A percentile compares a stretch with the other conserved stretches of the same genome.
phyloP scores from a whole-genome alignment of 2,888 invertebrate species.

The Meganola albula region DNA sequence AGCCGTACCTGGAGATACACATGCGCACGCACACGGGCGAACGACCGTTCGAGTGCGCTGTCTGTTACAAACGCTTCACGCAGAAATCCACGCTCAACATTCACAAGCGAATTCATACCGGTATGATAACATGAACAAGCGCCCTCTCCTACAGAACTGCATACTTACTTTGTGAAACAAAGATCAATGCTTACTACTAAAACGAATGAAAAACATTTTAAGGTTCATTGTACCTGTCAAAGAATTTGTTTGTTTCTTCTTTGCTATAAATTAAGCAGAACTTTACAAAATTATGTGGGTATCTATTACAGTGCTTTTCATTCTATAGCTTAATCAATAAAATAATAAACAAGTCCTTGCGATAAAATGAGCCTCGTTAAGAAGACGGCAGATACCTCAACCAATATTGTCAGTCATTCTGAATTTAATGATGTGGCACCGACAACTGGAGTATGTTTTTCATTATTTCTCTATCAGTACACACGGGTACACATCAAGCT shows the following conservation, averaged over 20 bases:
- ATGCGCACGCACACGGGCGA: slow-evolving; percentile 79
- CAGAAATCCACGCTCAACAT: slow-evolving; percentile 79
- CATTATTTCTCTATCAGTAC: slow-evolving; percentile 46
- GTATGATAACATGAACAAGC: slow-evolving; percentile 47
- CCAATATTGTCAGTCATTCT: slow-evolving; percentile 36
- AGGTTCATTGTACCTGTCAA: no score
- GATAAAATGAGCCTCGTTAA: no score
- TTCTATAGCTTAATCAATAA: no score
- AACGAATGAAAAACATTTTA: slow-evolving; percentile 30
- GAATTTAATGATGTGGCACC: slow-evolving; percentile 71
- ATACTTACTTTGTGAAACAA: slow-evolving; percentile 9
- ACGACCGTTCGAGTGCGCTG: slow-evolving; percentile 77
- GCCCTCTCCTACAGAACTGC: slow-evolving; percentile 4
- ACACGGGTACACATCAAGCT: no score
- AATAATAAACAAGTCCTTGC: no score
- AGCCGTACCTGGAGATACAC: slow-evolving; percentile 81
- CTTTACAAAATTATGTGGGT: no score
- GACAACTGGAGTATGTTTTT: slow-evolving; percentile 51
- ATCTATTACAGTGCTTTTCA: no score
- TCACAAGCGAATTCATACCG: slow-evolving; percentile 78
- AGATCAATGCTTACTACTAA: slow-evolving; percentile 13
- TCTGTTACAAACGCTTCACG: slow-evolving; percentile 78
- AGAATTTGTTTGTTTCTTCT: no score
- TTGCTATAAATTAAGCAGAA: no score
- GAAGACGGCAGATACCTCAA: slow-evolving; percentile 66